Evolutionary conservation across 2,888 invertebrate species (phyloP).

Genomic region (Nomada ruficornis): DNA sequence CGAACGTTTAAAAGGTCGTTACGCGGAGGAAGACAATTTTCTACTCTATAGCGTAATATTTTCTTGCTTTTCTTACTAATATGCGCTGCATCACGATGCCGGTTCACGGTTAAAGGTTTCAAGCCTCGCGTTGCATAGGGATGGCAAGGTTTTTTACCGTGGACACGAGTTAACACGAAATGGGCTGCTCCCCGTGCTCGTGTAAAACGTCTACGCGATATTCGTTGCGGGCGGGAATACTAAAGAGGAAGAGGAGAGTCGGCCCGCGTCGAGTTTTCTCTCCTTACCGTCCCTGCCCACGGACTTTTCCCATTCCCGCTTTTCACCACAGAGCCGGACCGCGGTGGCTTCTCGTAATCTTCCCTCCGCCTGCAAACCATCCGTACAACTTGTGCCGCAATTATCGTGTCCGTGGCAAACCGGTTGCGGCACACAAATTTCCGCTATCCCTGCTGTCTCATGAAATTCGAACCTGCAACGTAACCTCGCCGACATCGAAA

Average conservation of each 20-base stretch:
- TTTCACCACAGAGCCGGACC: conserved; percentile 41
- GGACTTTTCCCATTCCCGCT: not conserved
- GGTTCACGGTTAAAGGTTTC: conserved; percentile 20
- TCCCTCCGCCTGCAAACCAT: conserved; percentile 56
- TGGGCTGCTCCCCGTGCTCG: conserved; percentile 67
- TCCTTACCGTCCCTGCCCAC: not conserved
- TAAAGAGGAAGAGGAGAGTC: not conserved
- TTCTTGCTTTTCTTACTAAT: not conserved
- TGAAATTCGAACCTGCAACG: conserved; percentile 11
- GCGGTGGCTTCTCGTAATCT: conserved; percentile 60
- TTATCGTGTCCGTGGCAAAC: conserved; percentile 72
- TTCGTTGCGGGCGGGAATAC: conserved; percentile 3
- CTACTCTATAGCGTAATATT: not conserved
- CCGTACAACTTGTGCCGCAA: conserved; percentile 52
- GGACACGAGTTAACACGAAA: conserved; percentile 70
- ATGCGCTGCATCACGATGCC: not conserved
- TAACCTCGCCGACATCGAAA: conserved; percentile 30
- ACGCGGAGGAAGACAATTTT: not conserved
- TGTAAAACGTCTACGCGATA: conserved; percentile 56
- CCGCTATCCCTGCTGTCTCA: conserved; percentile 46
- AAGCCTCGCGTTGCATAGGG: conserved; percentile 29
- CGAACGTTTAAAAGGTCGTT: conserved; percentile 12
- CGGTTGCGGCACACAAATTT: conserved; percentile 71
- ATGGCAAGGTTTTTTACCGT: conserved; percentile 9
- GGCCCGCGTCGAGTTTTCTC: conserved; percentile 17